Evolutionary conservation across 2,888 invertebrate species (phyloP).

Genomic region (Diplolepis rosae): DNA sequence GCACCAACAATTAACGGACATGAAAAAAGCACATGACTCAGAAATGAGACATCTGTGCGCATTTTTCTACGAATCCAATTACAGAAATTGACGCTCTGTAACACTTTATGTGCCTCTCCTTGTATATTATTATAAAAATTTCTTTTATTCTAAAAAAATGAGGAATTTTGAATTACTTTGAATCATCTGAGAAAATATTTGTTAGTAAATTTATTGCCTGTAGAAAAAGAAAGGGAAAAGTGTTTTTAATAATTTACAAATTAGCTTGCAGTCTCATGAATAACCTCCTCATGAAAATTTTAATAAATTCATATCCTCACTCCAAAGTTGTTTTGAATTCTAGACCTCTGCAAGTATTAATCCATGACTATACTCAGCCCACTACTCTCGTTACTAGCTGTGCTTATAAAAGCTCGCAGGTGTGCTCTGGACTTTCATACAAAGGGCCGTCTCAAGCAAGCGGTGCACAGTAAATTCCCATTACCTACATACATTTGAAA

Average conservation of each 20-base stretch:
- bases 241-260: neutral
- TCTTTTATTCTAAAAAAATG: no score
- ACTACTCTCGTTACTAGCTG: neutral
- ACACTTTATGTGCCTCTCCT: no score
- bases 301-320: neutral
- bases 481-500: constrained; percentile 39
- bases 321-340: neutral
- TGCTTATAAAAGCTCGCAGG: neutral
- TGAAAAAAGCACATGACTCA: no score
- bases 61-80: no score
- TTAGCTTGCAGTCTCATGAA: neutral
- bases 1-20: no score
- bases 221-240: no score
- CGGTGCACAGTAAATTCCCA: constrained; percentile 40
- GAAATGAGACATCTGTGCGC: no score
- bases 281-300: neutral
- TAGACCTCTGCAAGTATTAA: neutral
- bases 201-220: no score
- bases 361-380: neutral
- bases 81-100: no score
- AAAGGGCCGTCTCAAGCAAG: constrained; percentile 21
- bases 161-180: no score
- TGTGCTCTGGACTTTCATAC: constrained; percentile 12
- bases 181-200: neutral
- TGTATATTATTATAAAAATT: no score